A percentile compares a stretch with the other conserved stretches of the same genome.
Conservation (phyloP, 1,140 invertebrate species). For the Pseudomyrmex flavicornis region DNA sequence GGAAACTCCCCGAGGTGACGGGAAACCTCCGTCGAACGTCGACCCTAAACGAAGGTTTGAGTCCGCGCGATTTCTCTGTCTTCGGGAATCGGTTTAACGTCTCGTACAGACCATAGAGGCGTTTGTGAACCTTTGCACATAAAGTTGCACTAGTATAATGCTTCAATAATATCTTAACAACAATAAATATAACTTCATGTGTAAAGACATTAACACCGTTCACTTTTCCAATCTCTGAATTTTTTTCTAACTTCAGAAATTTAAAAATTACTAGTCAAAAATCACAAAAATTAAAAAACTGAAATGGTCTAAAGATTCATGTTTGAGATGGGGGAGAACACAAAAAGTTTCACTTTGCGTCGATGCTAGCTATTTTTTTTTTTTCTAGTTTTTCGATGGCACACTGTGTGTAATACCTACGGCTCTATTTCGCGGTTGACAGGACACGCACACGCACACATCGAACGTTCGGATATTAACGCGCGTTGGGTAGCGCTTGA, state of each 20-base stretch:
- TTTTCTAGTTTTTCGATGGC: neutral
- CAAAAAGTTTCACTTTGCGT: neutral
- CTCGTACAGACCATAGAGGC: neutral
- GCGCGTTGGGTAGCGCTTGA: constrained; percentile 7
- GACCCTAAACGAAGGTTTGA: constrained; percentile 66
- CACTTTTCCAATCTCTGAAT: no score
- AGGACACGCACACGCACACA: no score
- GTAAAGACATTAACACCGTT: no score
- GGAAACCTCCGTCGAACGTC: constrained; percentile 51
- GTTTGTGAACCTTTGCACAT: no score
- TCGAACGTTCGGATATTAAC: neutral
- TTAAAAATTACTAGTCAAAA: no score
- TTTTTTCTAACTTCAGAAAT: no score
- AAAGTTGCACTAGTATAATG: no score
- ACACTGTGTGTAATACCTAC: neutral
- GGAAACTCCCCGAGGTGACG: constrained; percentile 66
- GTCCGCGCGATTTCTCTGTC: constrained; percentile 14
- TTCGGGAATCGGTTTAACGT: neutral
- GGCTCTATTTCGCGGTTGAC: neutral
- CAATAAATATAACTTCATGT: no score
- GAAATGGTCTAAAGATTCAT: neutral
- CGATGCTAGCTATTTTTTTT: neutral
- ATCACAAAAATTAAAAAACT: no score
- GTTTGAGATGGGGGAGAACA: neutral
- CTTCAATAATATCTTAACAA: no score